Percentiles rank a stretch among this genome's conserved stretches.
phyloP scores from a whole-genome alignment of 1,140 invertebrate species.

The Drosophila punjabiensis region DNA sequence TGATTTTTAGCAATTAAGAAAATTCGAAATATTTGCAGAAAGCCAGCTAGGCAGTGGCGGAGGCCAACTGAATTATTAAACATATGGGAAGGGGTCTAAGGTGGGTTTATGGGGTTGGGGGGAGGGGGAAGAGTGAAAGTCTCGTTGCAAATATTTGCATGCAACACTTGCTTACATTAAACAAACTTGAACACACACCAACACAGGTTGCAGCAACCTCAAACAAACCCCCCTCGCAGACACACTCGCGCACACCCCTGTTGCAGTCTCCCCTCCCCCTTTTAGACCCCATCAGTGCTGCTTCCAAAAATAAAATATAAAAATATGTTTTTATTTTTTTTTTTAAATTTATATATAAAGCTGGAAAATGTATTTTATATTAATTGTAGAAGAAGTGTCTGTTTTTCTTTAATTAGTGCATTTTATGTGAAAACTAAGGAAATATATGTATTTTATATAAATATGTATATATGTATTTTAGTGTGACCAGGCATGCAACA shows the following conservation, averaged over 20 bases:
- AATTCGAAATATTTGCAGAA: constrained; percentile 27
- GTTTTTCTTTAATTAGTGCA: too few relatives aligned
- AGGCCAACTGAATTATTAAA: constrained; percentile 47
- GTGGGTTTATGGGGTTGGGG: too few relatives aligned
- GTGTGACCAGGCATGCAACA: not conserved
- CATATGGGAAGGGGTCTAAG: not conserved
- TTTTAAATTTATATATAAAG: not conserved
- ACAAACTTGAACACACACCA: constrained; percentile 22
- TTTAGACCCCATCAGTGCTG: not conserved
- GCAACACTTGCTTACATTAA: constrained; percentile 56
- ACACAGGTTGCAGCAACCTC: constrained; percentile 25
- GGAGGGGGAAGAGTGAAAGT: constrained; percentile 1
- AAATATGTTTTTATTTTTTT: too few relatives aligned
- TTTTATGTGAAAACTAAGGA: too few relatives aligned
- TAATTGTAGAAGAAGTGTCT: too few relatives aligned
- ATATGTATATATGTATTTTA: not conserved
- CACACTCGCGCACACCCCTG: not conserved
- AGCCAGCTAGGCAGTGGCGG: constrained; percentile 1
- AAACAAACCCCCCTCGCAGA: not conserved
- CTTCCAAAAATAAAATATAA: not conserved
- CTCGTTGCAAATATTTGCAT: constrained; percentile 44
- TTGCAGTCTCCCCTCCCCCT: not conserved
- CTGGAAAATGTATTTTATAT: not conserved
- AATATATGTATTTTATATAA: too few relatives aligned
- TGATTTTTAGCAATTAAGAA: constrained; percentile 54